A percentile compares a stretch with the other conserved stretches of the same genome.
These are phyloP conservation scores for Aelia acuminata DNA, from an alignment of 2,888 invertebrate genomes.

Conservation along the genomic window DNA sequence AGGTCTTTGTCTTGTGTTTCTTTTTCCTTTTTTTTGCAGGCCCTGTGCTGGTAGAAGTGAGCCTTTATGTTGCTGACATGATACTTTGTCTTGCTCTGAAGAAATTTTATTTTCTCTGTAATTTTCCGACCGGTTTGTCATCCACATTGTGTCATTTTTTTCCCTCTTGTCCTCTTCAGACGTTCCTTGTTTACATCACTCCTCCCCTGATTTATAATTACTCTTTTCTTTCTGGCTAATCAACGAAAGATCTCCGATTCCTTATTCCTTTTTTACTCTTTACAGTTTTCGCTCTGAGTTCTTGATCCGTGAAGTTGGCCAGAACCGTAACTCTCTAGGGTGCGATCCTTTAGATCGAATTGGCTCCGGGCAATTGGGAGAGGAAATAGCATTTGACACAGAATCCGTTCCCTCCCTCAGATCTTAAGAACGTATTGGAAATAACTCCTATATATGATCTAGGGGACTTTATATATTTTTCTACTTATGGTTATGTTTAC, in stretches of 20 bases:
- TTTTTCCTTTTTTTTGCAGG: background rate
- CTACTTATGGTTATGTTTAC: background rate
- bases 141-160: background rate
- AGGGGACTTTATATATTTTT: background rate
- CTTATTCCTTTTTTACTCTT: background rate
- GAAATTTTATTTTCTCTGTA: slow-evolving; percentile 48
- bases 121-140: slow-evolving; percentile 41
- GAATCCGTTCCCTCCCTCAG: background rate
- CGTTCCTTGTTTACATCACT: slow-evolving; percentile 14
- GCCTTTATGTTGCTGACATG: slow-evolving; percentile 32
- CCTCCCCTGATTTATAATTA: background rate
- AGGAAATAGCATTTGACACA: slow-evolving; percentile 36
- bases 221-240: background rate
- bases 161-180: background rate
- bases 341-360: slow-evolving; percentile 22
- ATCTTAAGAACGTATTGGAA: slow-evolving; percentile 7
- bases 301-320: background rate
- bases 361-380: slow-evolving; percentile 11
- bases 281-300: background rate
- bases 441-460: background rate
- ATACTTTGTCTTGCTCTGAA: slow-evolving; percentile 33
- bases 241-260: background rate
- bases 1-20: background rate
- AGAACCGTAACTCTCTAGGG: background rate
- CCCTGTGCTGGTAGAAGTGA: slow-evolving; percentile 14